Conservation (phyloP, 53 echinoderm and acorn worm species). For the Stichopus horrens region DNA sequence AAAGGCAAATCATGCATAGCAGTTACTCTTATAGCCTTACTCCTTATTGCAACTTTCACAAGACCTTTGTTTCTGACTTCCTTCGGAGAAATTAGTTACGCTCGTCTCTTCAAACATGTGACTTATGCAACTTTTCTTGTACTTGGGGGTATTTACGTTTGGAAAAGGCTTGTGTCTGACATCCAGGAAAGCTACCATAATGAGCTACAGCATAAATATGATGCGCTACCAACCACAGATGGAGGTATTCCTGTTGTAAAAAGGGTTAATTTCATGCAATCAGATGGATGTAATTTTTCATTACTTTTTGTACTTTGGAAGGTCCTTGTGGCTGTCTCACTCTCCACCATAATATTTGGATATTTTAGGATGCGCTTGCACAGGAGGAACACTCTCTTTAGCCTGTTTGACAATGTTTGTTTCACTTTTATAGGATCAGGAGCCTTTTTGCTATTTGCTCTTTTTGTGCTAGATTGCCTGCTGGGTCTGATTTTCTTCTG, state of each 20-base stretch:
- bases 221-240: background rate
- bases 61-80: slow-evolving; percentile 6
- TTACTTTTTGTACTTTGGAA: background rate
- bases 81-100: background rate
- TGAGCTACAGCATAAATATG: background rate
- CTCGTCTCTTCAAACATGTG: background rate
- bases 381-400: slow-evolving; percentile 9
- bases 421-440: slow-evolving; percentile 11
- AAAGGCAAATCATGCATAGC: slow-evolving; percentile 13
- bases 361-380: slow-evolving; percentile 4
- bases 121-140: background rate
- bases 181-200: background rate
- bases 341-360: background rate
- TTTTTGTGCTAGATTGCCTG: slow-evolving; percentile 3
- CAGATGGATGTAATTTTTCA: background rate
- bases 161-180: slow-evolving; percentile 25
- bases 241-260: background rate
- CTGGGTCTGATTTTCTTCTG: background rate
- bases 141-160: slow-evolving; percentile 22
- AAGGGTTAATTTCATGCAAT: background rate
- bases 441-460: slow-evolving; percentile 19
- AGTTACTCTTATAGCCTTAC: background rate
- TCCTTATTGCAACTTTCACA: slow-evolving; percentile 7
- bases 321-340: background rate
- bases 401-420: slow-evolving; percentile 18